Base-by-base conservation (phyloP, 2,797 vertebrate genomes). In the Falco naumanni region DNA sequence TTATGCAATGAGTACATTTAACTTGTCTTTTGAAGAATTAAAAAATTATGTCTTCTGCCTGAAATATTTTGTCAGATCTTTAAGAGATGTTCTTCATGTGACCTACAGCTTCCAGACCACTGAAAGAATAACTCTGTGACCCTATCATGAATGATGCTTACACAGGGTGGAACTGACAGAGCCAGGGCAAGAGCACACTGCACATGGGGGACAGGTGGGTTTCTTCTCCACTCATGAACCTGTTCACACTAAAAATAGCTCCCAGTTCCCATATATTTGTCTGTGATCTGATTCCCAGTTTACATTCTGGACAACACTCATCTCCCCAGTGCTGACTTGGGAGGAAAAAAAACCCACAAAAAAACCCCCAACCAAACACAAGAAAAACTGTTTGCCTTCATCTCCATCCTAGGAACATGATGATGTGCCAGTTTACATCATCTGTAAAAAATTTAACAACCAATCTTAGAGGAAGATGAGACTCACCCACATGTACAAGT, bases 1-100 rank as follows among this genome's bases (percentile, higher is more conserved):
- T 97, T 97, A 97, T 96, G 97, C 96, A 97, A 97, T 97, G 97
- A 97, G 97, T 97, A 97, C 89, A 96, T 97, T 97, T 95, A 97
- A 71, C 91, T 95, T 94, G 90, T 93, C 94, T 97, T 97, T 96
- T 96, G 95, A 97, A 97, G 95, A 95, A 97, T 97, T 97, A 97
- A 97, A 97, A 97, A 97, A 96, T 93, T 5, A 97, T 97, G 96
- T 96, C 94, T 95, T 97, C 97, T 96, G 96, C 96, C 95, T 97
- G 77, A 96, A 96, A 96, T 93, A 95, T 95, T 97, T 96, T 97
- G 92, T 97, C 94, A 95, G 76, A 91, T 89, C 78, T 94, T 94
- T 89, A 89, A 75, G 89, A 85, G 90, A 84, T 81, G 88, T 95
- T 96, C 95, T 97, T 96, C 64, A n/a, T 93, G 88, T 81, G 95